Conservation (phyloP, 2,113 vertebrate species). For the Rhizomys pruinosus region DNA sequence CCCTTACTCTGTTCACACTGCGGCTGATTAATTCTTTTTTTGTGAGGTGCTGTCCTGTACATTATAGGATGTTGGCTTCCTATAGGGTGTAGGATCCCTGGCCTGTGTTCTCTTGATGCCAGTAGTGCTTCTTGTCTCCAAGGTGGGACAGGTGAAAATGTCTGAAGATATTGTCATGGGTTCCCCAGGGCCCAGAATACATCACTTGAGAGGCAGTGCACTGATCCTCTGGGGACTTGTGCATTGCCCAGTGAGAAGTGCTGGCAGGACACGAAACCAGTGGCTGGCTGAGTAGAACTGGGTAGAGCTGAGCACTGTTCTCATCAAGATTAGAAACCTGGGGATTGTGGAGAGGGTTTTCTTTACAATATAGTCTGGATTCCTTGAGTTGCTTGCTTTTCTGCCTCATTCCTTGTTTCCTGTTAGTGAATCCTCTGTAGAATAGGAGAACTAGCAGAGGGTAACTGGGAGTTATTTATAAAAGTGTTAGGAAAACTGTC, state of each 20-base stretch:
- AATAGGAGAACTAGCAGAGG: slow-evolving; percentile 3
- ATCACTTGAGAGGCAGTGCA: slow-evolving; percentile 26
- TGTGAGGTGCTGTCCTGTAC: not conserved
- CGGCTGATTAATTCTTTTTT: not conserved
- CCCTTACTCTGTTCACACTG: not conserved
- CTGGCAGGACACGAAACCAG: not conserved
- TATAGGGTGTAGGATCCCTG: too few species aligned
- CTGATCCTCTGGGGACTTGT: not conserved
- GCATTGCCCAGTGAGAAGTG: not conserved
- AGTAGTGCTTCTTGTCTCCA: not conserved
- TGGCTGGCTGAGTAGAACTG: not conserved
- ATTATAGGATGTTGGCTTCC: not conserved
- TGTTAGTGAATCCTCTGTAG: slow-evolving; percentile 2
- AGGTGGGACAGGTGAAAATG: not conserved
- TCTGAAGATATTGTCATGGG: not conserved
- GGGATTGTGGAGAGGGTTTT: not conserved
- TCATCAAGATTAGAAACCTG: not conserved
- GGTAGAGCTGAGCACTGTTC: not conserved
- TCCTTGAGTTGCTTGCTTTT: not conserved
- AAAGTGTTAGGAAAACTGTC: slow-evolving; percentile 61
- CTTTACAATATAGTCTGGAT: slow-evolving; percentile 17
- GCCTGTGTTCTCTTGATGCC: not conserved
- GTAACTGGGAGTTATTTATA: slow-evolving; percentile 50
- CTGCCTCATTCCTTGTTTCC: not conserved
- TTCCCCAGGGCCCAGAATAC: not conserved